Evolutionary conservation across 2,113 vertebrate species (phyloP).

Genomic region (Daubentonia madagascariensis): DNA sequence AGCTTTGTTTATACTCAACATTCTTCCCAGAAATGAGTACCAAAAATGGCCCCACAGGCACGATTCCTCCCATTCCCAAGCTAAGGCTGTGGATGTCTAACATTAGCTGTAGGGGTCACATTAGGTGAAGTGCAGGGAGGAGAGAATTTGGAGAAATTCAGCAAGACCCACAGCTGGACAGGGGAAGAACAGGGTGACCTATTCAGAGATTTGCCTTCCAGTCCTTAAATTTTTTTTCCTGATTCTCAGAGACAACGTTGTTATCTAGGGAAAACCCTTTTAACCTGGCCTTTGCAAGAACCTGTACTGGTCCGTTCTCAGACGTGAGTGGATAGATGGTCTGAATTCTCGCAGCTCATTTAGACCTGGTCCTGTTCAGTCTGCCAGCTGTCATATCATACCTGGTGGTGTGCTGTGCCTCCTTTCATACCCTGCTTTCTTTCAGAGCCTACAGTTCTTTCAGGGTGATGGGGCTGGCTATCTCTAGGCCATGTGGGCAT

Average conservation of each 20-base stretch:
- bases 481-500: background rate
- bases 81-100: background rate
- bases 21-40: conserved; percentile 23
- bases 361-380: background rate
- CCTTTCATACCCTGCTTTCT: background rate
- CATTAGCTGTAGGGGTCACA: background rate
- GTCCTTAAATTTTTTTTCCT: background rate
- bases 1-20: conserved; percentile 43
- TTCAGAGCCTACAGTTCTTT: background rate
- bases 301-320: background rate
- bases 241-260: background rate
- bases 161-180: background rate
- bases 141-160: background rate
- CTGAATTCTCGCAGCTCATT: background rate
- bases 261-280: background rate
- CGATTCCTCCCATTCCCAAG: background rate
- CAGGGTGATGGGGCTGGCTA: background rate
- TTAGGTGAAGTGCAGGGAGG: background rate
- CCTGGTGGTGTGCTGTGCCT: background rate
- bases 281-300: background rate
- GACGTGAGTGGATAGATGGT: background rate
- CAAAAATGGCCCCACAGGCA: conserved; percentile 41
- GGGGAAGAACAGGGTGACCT: no score
- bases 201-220: background rate
- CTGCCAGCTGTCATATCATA: rapidly evolving